These are phyloP conservation scores for Lutjanus erythropterus DNA, from an alignment of 2,113 vertebrate species.

Conservation along the genomic window DNA sequence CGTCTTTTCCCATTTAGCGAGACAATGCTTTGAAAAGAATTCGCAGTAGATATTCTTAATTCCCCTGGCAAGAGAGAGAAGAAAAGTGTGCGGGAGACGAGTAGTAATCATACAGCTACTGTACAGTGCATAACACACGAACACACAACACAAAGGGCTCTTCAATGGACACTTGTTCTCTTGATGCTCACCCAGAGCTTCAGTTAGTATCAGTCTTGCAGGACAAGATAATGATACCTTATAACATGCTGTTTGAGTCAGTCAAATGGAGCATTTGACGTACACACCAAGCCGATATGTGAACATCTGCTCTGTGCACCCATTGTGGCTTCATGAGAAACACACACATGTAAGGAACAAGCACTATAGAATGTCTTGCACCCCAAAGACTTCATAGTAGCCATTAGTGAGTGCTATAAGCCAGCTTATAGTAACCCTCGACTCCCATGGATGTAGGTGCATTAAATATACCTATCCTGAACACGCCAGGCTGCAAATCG, in stretches of 20 bases:
- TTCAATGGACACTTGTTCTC: conserved; percentile 75
- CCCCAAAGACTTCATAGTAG: conserved; percentile 71
- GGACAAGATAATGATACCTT: conserved; percentile 78
- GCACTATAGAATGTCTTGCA: conserved; percentile 59
- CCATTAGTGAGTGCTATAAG: conserved; percentile 54
- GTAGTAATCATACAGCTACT: conserved; percentile 57
- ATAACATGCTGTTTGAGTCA: conserved; percentile 45
- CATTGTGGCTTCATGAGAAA: conserved; percentile 47
- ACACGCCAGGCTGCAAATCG: conserved; percentile 73
- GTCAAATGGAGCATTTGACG: conserved; percentile 47
- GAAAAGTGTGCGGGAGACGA: conserved; percentile 62
- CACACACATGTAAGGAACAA: conserved; percentile 29
- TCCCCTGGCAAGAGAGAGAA: conserved; percentile 75
- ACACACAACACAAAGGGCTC: conserved; percentile 85
- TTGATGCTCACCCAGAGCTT: conserved; percentile 66
- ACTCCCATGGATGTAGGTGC: conserved; percentile 66
- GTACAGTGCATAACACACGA: conserved; percentile 63
- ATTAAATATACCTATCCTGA: conserved; percentile 60
- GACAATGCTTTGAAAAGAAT: conserved; percentile 50
- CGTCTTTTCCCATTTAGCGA: conserved; percentile 44
- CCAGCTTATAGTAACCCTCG: conserved; percentile 44
- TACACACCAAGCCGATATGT: conserved; percentile 37
- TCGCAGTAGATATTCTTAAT: conserved; percentile 30
- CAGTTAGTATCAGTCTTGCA: conserved; percentile 76
- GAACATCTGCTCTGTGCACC: conserved; percentile 57